Evolutionary conservation across 2,113 vertebrate genomes (phyloP), one percentile per base, ranked within the genome.

Genomic region (Acrocephalus arundinaceus): DNA sequence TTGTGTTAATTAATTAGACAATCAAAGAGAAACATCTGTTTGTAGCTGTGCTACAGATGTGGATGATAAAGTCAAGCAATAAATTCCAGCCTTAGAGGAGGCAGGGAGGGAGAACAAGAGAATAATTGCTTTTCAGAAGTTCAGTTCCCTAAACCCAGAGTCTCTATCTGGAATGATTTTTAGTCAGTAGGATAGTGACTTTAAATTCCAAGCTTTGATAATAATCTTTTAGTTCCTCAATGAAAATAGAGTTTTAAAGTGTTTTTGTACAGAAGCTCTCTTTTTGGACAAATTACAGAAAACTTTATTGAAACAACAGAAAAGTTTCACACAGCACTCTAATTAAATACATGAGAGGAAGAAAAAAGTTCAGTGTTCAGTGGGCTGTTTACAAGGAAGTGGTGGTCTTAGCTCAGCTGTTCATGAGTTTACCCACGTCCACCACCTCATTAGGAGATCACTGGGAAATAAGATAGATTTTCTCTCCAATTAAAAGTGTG

Each of bases 1-100:
- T 48, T 85, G 55, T 55, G 23, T 77, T 93, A 94, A 93, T 86
- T 76, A 94, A 87, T 82, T 62, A 90, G 70, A 78, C 43, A 87
- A 82, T 62, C 31, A 51, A 78, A 91, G 66, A 92, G 61, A 72
- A 87, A 58, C 74, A 85, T 11, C 19, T 33, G 28, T 67, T 90
- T 88, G 43, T 68, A 90, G 67, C 52, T 63, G 15, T 55, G 48
- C 33, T 63, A 51, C 39, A 72, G 82, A 87, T 66, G 31, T 55
- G 27, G 13, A 17, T 39, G 57, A 85, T 65, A 46, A 91, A 93
- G 39, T 52, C 51, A 75, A 75, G 45, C 28, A 75, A 63, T 92
- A 87, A 68, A 63, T 90, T 72, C 27, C 13, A n/a, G 45, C 35
- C 62, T 59, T 79, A 27, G 66, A 79, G 62, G 18, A 74, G 31